These are phyloP conservation scores for Hephaestus fuliginosus DNA, from an alignment of 2,797 vertebrate genomes.

Conservation along the genomic window DNA sequence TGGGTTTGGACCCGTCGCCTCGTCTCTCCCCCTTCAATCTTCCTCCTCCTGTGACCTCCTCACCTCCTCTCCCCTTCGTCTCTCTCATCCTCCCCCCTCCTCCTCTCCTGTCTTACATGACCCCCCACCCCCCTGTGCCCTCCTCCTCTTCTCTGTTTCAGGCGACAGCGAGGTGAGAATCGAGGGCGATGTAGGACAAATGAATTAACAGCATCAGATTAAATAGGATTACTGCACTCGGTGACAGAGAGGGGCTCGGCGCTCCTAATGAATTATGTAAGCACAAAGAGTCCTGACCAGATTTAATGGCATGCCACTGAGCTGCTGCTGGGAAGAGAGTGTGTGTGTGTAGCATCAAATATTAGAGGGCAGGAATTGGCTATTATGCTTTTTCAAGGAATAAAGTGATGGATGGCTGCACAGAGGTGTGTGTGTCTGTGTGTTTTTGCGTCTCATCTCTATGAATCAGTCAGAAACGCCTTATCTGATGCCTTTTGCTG, in stretches of 20 bases:
- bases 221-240: constrained; percentile 64
- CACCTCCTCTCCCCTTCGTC: background rate
- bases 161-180: constrained; percentile 41
- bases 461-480: background rate
- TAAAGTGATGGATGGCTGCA: background rate
- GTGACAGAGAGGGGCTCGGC: constrained; percentile 35
- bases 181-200: constrained; percentile 69
- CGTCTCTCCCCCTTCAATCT: background rate
- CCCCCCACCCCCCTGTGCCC: too few relatives aligned
- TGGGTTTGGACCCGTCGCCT: constrained; percentile 9
- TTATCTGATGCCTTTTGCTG: constrained; percentile 17
- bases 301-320: constrained; percentile 46
- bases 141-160: constrained; percentile 15
- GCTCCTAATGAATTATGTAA: constrained; percentile 72
- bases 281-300: constrained; percentile 43
- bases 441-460: constrained; percentile 3
- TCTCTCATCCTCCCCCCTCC: too few relatives aligned
- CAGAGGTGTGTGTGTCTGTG: background rate
- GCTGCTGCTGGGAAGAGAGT: background rate
- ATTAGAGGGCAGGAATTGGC: background rate
- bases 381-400: background rate
- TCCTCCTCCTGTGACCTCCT: constrained; percentile 7
- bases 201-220: constrained; percentile 75
- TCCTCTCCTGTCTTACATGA: constrained; percentile 14
- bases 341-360: constrained; percentile 23